Conservation (phyloP, 2,888 invertebrate species). For the Coecobrya sp. region DNA sequence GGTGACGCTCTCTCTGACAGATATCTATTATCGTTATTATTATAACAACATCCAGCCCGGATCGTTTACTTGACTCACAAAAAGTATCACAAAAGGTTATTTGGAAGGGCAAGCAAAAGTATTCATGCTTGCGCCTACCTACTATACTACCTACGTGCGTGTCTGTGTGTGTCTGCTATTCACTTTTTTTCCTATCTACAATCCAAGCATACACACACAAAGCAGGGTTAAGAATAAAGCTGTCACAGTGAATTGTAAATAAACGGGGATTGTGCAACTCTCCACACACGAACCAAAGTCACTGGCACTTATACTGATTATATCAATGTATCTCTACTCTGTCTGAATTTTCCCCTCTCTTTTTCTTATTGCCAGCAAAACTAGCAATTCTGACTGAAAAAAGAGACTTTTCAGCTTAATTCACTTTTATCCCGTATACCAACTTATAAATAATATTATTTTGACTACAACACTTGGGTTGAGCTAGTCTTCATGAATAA, state of each 20-base stretch:
- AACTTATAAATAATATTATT: conserved; percentile 36
- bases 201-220: conserved; percentile 2
- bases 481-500: conserved; percentile 3
- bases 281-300: conserved; percentile 7
- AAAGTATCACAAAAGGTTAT: conserved; percentile 46
- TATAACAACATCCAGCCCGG: conserved; percentile 69
- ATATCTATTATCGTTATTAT: conserved; percentile 71
- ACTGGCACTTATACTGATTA: conserved; percentile 62
- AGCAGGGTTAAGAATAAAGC: conserved; percentile 52
- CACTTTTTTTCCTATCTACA: not conserved
- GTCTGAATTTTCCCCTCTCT: not conserved
- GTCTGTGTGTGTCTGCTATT: not conserved
- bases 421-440: conserved; percentile 47
- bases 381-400: not conserved
- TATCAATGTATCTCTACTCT: not conserved
- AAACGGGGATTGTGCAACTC: not conserved
- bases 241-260: conserved; percentile 48
- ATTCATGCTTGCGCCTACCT: not conserved
- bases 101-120: conserved; percentile 50
- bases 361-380: conserved; percentile 29
- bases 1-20: conserved; percentile 44
- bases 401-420: conserved; percentile 50
- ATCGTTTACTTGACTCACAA: conserved; percentile 62
- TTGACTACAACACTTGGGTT: not conserved
- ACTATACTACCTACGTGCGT: conserved; percentile 27